These are phyloP conservation scores for Jaculus jaculus DNA, from an alignment of 2,113 vertebrate species.

Conservation along the genomic window DNA sequence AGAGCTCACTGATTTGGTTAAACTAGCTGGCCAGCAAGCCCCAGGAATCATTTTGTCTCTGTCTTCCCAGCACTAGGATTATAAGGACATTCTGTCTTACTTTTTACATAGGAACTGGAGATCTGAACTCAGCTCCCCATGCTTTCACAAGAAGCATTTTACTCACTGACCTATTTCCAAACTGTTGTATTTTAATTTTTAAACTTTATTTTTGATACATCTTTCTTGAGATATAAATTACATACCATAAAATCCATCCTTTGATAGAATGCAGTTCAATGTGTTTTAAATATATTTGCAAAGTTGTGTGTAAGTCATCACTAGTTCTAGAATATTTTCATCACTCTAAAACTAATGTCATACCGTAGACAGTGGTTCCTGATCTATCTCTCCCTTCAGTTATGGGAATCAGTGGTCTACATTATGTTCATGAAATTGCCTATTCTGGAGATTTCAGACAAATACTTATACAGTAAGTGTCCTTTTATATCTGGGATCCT, in stretches of 20 bases:
- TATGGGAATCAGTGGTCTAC: background rate
- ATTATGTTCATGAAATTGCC: too few relatives aligned
- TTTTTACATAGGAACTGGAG: too few relatives aligned
- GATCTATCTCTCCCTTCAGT: background rate
- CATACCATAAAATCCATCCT: background rate
- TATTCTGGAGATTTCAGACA: background rate
- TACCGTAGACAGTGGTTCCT: rapidly evolving
- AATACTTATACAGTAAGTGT: background rate
- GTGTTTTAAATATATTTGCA: background rate
- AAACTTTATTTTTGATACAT: background rate
- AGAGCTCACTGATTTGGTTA: too few relatives aligned
- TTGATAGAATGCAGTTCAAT: background rate
- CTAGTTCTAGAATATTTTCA: background rate
- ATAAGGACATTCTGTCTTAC: too few relatives aligned
- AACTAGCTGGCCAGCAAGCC: too few relatives aligned
- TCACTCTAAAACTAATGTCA: background rate
- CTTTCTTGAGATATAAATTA: background rate
- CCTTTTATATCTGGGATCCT: background rate
- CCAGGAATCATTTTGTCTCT: too few relatives aligned
- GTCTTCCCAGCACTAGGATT: too few relatives aligned
- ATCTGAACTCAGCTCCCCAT: too few relatives aligned
- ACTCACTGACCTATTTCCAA: background rate
- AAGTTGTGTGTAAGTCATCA: background rate
- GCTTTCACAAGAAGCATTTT: too few relatives aligned
- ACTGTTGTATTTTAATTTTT: background rate